Evolutionary conservation across 2,797 vertebrate species (phyloP), one percentile per base, ranked within the genome.

Genomic region (Psittacula derbiana): DNA sequence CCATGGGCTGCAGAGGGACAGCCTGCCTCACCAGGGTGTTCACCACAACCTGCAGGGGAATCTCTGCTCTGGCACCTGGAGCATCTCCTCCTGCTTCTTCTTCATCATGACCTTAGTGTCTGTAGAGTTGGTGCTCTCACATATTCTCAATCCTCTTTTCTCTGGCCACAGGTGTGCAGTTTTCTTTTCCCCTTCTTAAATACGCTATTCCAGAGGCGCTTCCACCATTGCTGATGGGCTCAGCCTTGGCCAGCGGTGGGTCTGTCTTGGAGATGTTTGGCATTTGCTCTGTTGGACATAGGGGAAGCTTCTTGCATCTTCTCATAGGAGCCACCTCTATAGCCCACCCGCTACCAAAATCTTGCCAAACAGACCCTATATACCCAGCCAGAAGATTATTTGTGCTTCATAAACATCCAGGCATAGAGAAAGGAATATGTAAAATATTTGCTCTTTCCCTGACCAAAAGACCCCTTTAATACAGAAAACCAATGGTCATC

Each of bases 231-330:
- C n/a, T 67, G 53, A 23, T 61, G 17, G 12, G 55, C 44, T 75
- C 30, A 11, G 40, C n/a, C 19, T 60, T 67, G 13, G 25, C 11
- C 15, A 41, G 36, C 0, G 0, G 31, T 27, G 46, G 14, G 12
- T 69, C 17, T 5, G 4, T 53, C 62, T 41, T 49, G 17, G 41
- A 61, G 44, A 17, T 12, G 13, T 16, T 33, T 73, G 61, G 28
- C 16, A 27, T 36, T 81, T 41, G 16, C 46, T 8, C 13, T 53
- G 18, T 47, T 47, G 46, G 40, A 47, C 43, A 5, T 10, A 36
- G 43, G 11, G 31, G n/a, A 70, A 70, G 18, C 28, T 89, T 64
- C 61, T 43, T 12, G 19, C 49, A 50, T 24, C 20, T 65, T 78
- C 38, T 84, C 50, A 58, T 14, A 27, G 30, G 58, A 50, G 23